Conservation (phyloP, 2,797 vertebrate genomes). For the Balearica regulorum region DNA sequence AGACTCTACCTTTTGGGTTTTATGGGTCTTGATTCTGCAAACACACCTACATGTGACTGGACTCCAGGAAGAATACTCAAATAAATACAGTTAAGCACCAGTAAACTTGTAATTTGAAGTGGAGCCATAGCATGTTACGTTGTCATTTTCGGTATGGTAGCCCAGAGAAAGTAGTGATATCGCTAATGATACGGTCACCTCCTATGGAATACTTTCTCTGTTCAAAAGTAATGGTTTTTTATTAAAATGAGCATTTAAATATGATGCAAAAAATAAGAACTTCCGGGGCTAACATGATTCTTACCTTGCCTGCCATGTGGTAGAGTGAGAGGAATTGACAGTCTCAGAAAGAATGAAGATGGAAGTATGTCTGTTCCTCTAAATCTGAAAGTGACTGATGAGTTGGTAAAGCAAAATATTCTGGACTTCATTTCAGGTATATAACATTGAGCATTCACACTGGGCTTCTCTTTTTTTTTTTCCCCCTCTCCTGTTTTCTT, state of each 20-base stretch:
- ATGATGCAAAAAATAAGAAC: neutral
- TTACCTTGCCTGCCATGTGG: neutral
- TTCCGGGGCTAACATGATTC: neutral
- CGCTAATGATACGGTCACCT: neutral
- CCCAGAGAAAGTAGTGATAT: neutral
- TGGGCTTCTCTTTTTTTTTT: neutral
- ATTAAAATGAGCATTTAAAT: constrained; percentile 3
- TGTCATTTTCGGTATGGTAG: neutral
- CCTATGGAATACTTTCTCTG: neutral
- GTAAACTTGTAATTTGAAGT: neutral
- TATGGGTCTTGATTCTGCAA: neutral
- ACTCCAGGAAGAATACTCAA: neutral
- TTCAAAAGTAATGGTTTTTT: neutral
- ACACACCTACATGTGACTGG: neutral
- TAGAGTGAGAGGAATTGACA: neutral
- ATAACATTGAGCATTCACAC: neutral
- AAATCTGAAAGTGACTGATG: neutral
- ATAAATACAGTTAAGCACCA: neutral
- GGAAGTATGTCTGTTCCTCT: constrained; percentile 2
- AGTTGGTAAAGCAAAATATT: constrained; percentile 32
- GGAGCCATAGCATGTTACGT: neutral
- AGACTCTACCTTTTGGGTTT: neutral
- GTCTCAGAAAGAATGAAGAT: neutral
- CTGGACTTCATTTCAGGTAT: constrained; percentile 42
- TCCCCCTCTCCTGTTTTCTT: neutral